Evolutionary conservation across 2,113 vertebrate genomes (phyloP).

Genomic region (Mobula birostris): DNA sequence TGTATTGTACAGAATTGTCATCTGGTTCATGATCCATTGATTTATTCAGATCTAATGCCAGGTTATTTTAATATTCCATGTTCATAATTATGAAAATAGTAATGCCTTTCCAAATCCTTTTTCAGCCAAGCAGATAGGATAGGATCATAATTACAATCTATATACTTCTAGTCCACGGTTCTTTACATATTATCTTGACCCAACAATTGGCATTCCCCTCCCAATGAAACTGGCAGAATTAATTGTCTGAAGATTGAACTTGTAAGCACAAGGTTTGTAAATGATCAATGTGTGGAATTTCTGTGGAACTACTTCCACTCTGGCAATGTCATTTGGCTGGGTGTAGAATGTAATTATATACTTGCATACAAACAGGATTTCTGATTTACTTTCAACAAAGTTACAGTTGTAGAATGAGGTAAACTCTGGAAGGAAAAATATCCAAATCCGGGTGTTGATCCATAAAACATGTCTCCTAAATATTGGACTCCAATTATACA

Average conservation of each 20-base stretch:
- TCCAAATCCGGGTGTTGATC: neutral
- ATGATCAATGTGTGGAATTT: neutral
- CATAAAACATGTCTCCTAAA: neutral
- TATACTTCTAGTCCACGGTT: neutral
- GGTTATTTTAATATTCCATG: neutral
- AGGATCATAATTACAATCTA: neutral
- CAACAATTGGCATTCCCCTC: neutral
- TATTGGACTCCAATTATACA: neutral
- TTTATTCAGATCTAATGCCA: neutral
- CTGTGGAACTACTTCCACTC: too few relatives aligned
- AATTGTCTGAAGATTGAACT: neutral
- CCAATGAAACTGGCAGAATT: neutral
- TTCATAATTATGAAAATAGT: constrained; percentile 1
- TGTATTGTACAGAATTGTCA: neutral
- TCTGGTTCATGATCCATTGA: neutral
- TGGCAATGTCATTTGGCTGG: neutral
- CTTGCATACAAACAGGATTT: neutral
- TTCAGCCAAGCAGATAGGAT: neutral
- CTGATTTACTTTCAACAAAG: neutral
- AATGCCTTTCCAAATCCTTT: neutral
- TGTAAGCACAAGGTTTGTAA: neutral
- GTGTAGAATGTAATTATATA: neutral
- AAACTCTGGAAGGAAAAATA: neutral
- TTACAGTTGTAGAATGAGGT: neutral
- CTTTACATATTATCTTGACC: neutral